A percentile compares a stretch with the other conserved stretches of the same genome.
Evolutionary conservation across 2,888 invertebrate species (phyloP).

Genomic region (Drosophila longiperda): DNA sequence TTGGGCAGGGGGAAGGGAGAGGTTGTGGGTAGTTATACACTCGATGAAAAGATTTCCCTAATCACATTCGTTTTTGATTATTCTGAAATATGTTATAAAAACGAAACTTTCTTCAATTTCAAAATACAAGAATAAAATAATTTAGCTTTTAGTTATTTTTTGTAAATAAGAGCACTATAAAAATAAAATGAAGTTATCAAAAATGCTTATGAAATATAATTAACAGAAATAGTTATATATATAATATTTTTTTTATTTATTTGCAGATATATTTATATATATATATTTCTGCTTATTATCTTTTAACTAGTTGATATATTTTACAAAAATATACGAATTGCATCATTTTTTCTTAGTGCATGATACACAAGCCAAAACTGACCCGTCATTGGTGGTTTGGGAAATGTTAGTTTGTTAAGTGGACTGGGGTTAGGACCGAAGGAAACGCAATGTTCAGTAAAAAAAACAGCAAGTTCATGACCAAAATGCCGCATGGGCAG

Average conservation of each 20-base stretch:
- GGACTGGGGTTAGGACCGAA: conserved; percentile 1
- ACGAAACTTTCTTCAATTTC: no score
- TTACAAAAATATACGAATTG: not conserved
- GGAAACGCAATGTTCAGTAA: conserved; percentile 20
- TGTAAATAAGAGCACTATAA: not conserved
- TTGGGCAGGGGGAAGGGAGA: not conserved
- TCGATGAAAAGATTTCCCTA: not conserved
- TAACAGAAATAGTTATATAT: not conserved
- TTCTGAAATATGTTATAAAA: not conserved
- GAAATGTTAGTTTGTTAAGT: not conserved
- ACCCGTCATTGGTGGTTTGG: conserved; percentile 23
- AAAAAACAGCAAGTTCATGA: conserved; percentile 72
- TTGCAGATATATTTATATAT: no score
- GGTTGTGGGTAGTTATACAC: not conserved
- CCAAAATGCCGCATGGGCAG: conserved; percentile 71
- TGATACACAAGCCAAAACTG: conserved; percentile 20
- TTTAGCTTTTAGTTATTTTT: not conserved
- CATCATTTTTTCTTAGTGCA: not conserved
- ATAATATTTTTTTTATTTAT: not conserved
- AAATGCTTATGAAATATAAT: not conserved
- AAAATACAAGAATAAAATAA: no score
- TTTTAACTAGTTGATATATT: not conserved
- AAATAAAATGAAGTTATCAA: not conserved
- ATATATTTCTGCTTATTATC: not conserved
- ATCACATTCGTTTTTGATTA: not conserved